A percentile compares a stretch with the other conserved stretches of the same genome.
Evolutionary conservation across 2,888 invertebrate species (phyloP).

Genomic region (Yponomeuta evonymella): DNA sequence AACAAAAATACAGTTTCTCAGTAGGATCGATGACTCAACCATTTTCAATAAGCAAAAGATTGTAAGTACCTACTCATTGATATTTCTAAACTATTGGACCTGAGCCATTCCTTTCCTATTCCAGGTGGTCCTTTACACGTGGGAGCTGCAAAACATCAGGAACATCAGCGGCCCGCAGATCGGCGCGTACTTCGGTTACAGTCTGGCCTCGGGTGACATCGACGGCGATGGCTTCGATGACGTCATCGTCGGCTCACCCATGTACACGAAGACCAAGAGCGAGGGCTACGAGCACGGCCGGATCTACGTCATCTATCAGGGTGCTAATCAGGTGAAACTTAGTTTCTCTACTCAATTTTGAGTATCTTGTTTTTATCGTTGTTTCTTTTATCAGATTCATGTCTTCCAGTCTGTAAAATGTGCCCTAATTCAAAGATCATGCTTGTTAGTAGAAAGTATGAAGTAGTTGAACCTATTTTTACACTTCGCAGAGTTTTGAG

Average conservation of each 20-base stretch:
- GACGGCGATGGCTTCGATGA: constrained; percentile 95
- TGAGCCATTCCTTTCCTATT: constrained; percentile 29
- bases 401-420: too few species aligned
- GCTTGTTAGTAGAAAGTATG: too few species aligned
- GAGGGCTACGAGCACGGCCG: constrained; percentile 95
- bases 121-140: constrained; percentile 85
- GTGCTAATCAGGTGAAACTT: constrained; percentile 64
- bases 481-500: constrained; percentile 62
- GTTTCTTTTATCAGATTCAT: not conserved
- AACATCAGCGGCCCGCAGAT: constrained; percentile 94
- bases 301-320: constrained; percentile 92
- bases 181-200: constrained; percentile 97
- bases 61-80: too few species aligned
- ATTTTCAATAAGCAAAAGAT: too few species aligned
- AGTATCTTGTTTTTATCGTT: not conserved
- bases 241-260: constrained; percentile 94
- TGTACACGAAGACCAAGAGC: constrained; percentile 88
- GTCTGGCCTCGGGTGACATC: constrained; percentile 90
- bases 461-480: constrained; percentile 9
- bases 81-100: constrained; percentile 17
- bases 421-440: not conserved
- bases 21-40: too few species aligned
- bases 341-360: not conserved
- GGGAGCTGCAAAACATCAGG: constrained; percentile 85
- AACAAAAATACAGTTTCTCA: too few species aligned